A percentile compares a stretch with the other conserved stretches of the same genome.
Conservation (phyloP, 2,113 vertebrate genomes). For the Cyanistes caeruleus region DNA sequence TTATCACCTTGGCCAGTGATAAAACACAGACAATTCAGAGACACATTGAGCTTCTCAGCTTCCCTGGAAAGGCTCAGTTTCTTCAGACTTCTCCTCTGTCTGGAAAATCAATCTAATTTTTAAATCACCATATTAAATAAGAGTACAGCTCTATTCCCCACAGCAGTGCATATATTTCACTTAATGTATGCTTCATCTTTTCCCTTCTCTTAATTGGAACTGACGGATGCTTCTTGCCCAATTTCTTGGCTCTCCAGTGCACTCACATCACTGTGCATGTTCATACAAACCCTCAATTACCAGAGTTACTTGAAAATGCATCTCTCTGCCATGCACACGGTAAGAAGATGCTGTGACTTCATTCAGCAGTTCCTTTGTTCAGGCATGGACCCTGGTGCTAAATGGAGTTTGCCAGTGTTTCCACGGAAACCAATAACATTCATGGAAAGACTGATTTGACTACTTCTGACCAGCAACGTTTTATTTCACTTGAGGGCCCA, state of each 20-base stretch:
- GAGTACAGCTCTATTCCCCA: background rate
- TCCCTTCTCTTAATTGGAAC: background rate
- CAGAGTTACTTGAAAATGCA: background rate
- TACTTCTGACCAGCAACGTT: constrained; percentile 27
- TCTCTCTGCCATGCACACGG: background rate
- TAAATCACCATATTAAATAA: background rate
- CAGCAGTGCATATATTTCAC: background rate
- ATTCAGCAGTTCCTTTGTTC: constrained; percentile 28
- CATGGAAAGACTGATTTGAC: constrained; percentile 24
- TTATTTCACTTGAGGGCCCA: constrained; percentile 31
- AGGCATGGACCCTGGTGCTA: constrained; percentile 9
- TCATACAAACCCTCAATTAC: background rate
- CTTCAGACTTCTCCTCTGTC: background rate
- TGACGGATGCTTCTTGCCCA: background rate
- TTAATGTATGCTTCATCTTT: background rate
- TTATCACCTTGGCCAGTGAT: background rate
- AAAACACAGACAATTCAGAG: background rate
- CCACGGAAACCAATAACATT: constrained; percentile 64
- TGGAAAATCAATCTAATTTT: background rate
- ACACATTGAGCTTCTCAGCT: background rate
- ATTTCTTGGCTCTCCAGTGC: background rate
- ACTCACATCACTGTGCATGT: background rate
- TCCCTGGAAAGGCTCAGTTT: background rate
- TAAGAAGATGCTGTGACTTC: background rate
- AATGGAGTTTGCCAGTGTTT: constrained; percentile 49